Conservation (phyloP, 2,113 vertebrate genomes). For the Zosterops lateralis region DNA sequence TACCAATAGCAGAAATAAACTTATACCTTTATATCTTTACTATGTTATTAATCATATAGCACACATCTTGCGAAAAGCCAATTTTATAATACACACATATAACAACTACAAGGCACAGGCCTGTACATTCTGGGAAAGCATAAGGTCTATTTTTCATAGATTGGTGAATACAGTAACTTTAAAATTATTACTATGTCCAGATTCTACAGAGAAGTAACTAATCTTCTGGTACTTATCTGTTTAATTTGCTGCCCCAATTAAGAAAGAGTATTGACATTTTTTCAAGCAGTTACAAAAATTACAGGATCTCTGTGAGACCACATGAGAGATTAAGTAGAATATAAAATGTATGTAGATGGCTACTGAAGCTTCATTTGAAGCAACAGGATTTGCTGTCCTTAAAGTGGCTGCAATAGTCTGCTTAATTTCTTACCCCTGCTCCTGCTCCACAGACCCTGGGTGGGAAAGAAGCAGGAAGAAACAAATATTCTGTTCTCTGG, state of each 20-base stretch:
- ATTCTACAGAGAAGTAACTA: neutral
- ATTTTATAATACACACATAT: too few relatives aligned
- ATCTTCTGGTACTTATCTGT: neutral
- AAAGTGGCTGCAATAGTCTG: neutral
- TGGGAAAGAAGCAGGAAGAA: neutral
- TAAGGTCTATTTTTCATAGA: neutral
- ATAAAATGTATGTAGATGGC: neutral
- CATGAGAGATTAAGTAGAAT: neutral
- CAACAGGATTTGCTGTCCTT: neutral
- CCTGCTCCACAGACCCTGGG: neutral
- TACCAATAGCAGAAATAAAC: too few relatives aligned
- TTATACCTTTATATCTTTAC: too few relatives aligned
- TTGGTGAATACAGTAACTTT: neutral
- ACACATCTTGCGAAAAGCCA: too few relatives aligned
- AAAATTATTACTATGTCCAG: neutral
- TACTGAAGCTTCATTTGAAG: neutral
- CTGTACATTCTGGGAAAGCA: neutral
- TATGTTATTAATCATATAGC: too few relatives aligned
- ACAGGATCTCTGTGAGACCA: accelerated
- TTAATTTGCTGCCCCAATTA: neutral
- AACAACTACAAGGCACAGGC: neutral
- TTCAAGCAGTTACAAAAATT: neutral
- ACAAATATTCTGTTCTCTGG: neutral
- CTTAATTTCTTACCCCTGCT: neutral
- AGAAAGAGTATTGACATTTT: neutral